These are phyloP conservation scores for Pachliopta kotzebuea DNA, from an alignment of 2,888 invertebrate genomes.

Conservation along the genomic window DNA sequence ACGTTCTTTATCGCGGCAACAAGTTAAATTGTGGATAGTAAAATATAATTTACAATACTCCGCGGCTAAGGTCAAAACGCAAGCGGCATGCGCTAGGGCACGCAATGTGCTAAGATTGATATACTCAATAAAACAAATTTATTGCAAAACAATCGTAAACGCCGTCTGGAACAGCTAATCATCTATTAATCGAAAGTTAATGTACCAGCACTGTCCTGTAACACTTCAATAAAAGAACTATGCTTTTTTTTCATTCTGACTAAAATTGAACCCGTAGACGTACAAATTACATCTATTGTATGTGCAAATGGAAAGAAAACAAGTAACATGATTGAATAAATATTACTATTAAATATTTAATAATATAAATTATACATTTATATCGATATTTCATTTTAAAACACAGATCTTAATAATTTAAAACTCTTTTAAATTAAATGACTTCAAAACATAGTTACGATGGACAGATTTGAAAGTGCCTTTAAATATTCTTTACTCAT, in stretches of 20 bases:
- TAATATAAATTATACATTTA: too few species aligned
- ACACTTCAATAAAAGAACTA: slow-evolving; percentile 68
- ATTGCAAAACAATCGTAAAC: slow-evolving; percentile 68
- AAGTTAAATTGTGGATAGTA: slow-evolving; percentile 33
- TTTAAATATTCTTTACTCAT: too few species aligned
- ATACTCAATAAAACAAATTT: slow-evolving; percentile 69
- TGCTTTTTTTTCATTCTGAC: slow-evolving; percentile 42
- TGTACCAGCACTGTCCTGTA: slow-evolving; percentile 72
- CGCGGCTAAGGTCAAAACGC: slow-evolving; percentile 41
- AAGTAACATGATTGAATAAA: too few species aligned
- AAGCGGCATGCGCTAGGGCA: slow-evolving; percentile 36
- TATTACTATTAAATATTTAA: too few species aligned
- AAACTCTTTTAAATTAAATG: too few species aligned
- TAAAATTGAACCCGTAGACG: too few species aligned
- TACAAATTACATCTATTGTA: too few species aligned
- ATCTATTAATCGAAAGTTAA: slow-evolving; percentile 75
- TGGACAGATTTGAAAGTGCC: too few species aligned
- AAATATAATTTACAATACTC: slow-evolving; percentile 42
- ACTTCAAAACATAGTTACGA: too few species aligned
- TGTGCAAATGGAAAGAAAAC: too few species aligned
- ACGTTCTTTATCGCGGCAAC: slow-evolving; percentile 24
- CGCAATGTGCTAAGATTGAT: slow-evolving; percentile 57
- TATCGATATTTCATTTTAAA: too few species aligned
- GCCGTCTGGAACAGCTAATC: slow-evolving; percentile 66
- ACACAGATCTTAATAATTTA: too few species aligned